Base-by-base conservation (phyloP, 2,797 vertebrate species). In the Anguilla marmorata region DNA sequence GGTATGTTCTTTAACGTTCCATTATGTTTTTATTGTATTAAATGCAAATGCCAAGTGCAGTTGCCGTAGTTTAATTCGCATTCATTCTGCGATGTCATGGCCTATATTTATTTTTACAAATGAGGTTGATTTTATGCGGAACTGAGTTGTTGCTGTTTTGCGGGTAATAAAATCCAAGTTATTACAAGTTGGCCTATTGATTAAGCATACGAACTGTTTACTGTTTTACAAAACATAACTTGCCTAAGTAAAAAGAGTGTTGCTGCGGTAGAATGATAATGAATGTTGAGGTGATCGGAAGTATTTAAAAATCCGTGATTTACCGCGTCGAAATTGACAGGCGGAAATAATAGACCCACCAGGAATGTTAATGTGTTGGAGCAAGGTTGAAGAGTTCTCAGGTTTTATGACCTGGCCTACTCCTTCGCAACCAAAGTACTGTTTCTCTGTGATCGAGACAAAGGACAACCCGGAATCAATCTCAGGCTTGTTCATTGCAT, bases 231-330 rank as follows among this genome's bases (percentile, higher is more conserved):
- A 9, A 16, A 37, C 12, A 76, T 41, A 76, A 3, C 3, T 41
- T 41, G 37, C 37, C 14, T 7, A 41, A 37, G 11, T 76, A 37
- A 30, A 72, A 27, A 48, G 37, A 11, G 2, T 7, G 4, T n/a
- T 21, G 37, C 41, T 8, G 24, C 76, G 48, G 37, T n/a, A 33
- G 30, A 45, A 45, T 80, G 37, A 80, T 37, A 19, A 76, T 11
- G 19, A 80, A 80, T 48, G 76, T 48, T 48, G 76, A 80, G 41
- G 30, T 76, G 72, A 80, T 80, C 76, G 24, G 24, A 80, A 48
- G 37, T 45, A 80, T 24, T 48, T 11, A 80, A 41, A 76, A 37
- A 16, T 41, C 33, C 5, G 11, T 80, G 37, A n/a, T 41, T 41
- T 41, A n/a, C 19, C 33, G 19, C 48, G 19, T 9, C 76, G 41